Conservation (phyloP, 2,797 vertebrate species). For the Poeciliopsis infans region DNA sequence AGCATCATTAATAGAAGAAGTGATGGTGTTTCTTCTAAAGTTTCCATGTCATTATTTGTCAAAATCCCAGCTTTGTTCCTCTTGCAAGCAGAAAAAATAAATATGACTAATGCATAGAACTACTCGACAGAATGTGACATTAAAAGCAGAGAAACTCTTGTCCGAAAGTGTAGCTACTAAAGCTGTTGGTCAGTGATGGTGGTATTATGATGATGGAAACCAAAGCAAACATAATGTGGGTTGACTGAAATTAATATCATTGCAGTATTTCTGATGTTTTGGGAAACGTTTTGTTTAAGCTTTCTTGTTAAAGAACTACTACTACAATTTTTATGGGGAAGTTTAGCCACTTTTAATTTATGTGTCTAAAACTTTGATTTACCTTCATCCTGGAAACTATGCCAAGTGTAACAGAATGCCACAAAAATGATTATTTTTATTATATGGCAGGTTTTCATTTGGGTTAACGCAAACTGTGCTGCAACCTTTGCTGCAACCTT, state of each 20-base stretch:
- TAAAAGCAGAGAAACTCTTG: not conserved
- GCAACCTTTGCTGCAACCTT: conserved; percentile 50
- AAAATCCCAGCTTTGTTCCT: not conserved
- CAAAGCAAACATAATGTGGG: not conserved
- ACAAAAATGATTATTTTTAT: conserved; percentile 37
- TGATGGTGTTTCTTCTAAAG: not conserved
- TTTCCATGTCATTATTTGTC: not conserved
- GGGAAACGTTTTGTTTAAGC: too few relatives aligned
- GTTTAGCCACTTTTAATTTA: not conserved
- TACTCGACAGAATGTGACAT: too few relatives aligned
- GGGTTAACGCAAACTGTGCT: conserved; percentile 67
- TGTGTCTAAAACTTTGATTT: not conserved
- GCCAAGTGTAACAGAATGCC: not conserved
- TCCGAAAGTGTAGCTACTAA: not conserved
- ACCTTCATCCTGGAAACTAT: not conserved
- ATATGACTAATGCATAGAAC: not conserved
- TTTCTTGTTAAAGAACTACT: too few relatives aligned
- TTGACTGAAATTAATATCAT: not conserved
- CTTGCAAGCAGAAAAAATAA: not conserved
- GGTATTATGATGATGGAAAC: not conserved
- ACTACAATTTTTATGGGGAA: not conserved
- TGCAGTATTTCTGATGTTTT: not conserved
- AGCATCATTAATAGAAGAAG: not conserved
- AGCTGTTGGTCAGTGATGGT: not conserved
- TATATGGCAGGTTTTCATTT: conserved; percentile 53